These are phyloP conservation scores for Omphaloscelis lunosa DNA, from an alignment of 2,888 invertebrate species.

Conservation along the genomic window DNA sequence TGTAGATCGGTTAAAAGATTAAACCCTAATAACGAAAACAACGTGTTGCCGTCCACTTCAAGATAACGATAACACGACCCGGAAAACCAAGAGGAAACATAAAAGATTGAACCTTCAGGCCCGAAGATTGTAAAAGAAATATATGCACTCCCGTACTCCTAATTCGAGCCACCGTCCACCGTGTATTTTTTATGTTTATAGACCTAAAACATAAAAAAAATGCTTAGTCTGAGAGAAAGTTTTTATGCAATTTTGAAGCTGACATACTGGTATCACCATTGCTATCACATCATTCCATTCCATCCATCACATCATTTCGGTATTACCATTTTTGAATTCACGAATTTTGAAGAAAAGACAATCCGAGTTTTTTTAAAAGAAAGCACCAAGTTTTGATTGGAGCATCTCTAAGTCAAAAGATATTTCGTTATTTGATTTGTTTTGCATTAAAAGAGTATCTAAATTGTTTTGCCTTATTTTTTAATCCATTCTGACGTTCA, in stretches of 20 bases:
- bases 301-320: no score
- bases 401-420: no score
- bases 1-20: slow-evolving; percentile 40
- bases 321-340: no score
- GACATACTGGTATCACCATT: no score
- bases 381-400: no score
- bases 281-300: no score
- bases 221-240: not conserved
- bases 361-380: no score
- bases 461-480: not conserved
- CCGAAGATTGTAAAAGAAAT: slow-evolving; percentile 35
- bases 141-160: not conserved
- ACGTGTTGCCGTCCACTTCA: slow-evolving; percentile 32
- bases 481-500: not conserved
- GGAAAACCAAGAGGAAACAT: slow-evolving; percentile 48
- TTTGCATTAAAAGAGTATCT: not conserved
- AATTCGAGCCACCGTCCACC: not conserved
- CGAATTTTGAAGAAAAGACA: no score
- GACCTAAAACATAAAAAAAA: not conserved
- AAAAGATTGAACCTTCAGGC: slow-evolving; percentile 33
- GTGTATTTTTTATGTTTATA: no score
- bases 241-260: not conserved
- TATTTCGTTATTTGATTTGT: not conserved
- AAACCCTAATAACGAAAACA: slow-evolving; percentile 30
- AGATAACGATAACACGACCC: slow-evolving; percentile 40